phyloP scores from a whole-genome alignment of 2,888 invertebrate genomes.

The Scrobipalpa atriplicella region DNA sequence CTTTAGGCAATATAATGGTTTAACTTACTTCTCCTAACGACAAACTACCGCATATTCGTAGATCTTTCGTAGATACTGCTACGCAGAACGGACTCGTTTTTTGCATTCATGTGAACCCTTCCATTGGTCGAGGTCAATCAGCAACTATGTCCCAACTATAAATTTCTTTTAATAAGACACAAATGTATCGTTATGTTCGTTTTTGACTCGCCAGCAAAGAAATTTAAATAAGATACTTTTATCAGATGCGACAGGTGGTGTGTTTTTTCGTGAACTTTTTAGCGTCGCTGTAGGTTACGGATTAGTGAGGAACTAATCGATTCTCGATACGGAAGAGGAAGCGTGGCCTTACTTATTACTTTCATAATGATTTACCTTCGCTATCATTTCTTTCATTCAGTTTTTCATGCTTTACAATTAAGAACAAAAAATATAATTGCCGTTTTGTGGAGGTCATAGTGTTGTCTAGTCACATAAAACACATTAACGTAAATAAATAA shows the following conservation, averaged over 20 bases:
- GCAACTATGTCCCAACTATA: constrained; percentile 78
- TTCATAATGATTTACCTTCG: constrained; percentile 30
- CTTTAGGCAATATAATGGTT: neutral
- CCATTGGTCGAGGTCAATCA: constrained; percentile 80
- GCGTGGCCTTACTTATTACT: constrained; percentile 51
- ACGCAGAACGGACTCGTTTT: constrained; percentile 52
- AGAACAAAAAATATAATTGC: neutral
- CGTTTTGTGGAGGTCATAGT: neutral
- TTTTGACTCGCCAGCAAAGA: constrained; percentile 76
- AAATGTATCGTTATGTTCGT: constrained; percentile 75
- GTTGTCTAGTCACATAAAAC: neutral
- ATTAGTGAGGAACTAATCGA: constrained; percentile 77
- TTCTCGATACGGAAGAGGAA: constrained; percentile 68
- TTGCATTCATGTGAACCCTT: constrained; percentile 69
- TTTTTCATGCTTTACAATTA: neutral
- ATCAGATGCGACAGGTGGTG: constrained; percentile 82
- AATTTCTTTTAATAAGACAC: constrained; percentile 83
- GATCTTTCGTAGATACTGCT: constrained; percentile 11
- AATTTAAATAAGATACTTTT: constrained; percentile 82
- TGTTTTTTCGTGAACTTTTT: constrained; percentile 67
- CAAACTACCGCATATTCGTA: neutral
- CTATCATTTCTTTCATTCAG: constrained; percentile 17
- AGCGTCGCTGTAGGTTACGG: constrained; percentile 80
- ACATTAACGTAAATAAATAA: neutral
- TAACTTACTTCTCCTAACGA: constrained; percentile 8